Conservation (phyloP, 2,113 vertebrate genomes). For the Brachionichthys hirsutus region DNA sequence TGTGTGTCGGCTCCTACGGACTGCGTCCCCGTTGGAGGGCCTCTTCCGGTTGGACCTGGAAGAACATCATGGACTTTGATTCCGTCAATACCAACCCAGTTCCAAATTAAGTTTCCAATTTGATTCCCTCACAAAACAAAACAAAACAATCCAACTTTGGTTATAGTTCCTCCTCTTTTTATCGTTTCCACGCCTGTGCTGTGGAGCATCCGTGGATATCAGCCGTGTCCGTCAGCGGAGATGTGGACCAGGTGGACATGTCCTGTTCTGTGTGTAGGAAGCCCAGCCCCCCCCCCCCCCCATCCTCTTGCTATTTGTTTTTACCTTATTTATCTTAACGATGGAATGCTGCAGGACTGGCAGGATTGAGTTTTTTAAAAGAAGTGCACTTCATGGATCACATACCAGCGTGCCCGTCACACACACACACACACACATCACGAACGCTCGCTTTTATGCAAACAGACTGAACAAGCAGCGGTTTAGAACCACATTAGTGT, state of each 20-base stretch:
- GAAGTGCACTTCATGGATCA: constrained; percentile 58
- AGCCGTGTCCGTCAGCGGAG: not conserved
- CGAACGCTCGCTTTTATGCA: constrained; percentile 52
- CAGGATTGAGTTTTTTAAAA: constrained; percentile 32
- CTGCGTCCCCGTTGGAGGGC: not conserved
- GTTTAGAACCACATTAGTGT: constrained; percentile 29
- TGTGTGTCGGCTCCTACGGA: not conserved
- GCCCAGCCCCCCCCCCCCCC: constrained; percentile 26
- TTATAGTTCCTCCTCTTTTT: not conserved
- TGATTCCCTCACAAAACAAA: too few species aligned
- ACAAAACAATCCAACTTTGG: not conserved
- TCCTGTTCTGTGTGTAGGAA: not conserved
- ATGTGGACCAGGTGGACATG: not conserved
- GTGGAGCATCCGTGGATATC: too few species aligned
- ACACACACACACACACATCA: constrained; percentile 10
- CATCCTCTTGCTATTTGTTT: constrained; percentile 17
- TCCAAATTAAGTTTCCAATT: too few species aligned
- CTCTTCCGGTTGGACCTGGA: constrained; percentile 6
- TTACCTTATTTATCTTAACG: constrained; percentile 10
- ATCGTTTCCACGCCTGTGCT: not conserved
- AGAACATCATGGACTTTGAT: constrained; percentile 15
- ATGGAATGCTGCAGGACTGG: constrained; percentile 11
- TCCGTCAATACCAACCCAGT: not conserved
- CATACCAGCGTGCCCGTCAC: constrained; percentile 27
- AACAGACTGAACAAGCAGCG: constrained; percentile 46